Percentiles rank a stretch among this genome's conserved stretches.
phyloP scores from a whole-genome alignment of 2,888 invertebrate species.

The Meteorus colon region DNA sequence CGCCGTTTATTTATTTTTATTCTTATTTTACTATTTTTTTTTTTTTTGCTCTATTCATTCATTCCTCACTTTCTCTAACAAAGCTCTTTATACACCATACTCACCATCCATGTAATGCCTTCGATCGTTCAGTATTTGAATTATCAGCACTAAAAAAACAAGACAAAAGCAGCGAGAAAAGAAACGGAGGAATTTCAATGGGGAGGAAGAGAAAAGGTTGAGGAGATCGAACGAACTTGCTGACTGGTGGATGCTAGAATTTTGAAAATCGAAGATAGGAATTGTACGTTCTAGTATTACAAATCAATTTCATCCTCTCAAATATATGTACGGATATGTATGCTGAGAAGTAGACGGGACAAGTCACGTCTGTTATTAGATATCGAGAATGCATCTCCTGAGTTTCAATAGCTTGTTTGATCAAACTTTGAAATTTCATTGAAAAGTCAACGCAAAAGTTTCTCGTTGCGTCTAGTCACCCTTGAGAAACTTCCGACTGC shows the following conservation, averaged over 20 bases:
- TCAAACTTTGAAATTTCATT: constrained; percentile 28
- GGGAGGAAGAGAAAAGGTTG: too few relatives aligned
- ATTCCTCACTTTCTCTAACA: neutral
- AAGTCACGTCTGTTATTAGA: constrained; percentile 39
- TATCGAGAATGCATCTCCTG: constrained; percentile 29
- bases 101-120: neutral
- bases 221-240: too few relatives aligned
- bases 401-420: constrained; percentile 28
- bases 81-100: neutral
- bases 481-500: constrained; percentile 25
- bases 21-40: neutral
- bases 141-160: neutral
- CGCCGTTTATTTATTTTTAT: constrained; percentile 25
- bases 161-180: neutral
- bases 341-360: neutral
- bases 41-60: constrained; percentile 14
- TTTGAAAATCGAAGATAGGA: neutral
- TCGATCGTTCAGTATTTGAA: too few relatives aligned
- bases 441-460: neutral
- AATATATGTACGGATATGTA: neutral
- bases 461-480: neutral
- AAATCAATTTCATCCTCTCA: too few relatives aligned
- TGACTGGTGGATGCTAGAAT: too few relatives aligned
- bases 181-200: too few relatives aligned
- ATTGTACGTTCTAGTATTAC: neutral